Evolutionary conservation across 1,140 invertebrate genomes (phyloP), one percentile per base, ranked within the genome.

Genomic region (Ostrea edulis): DNA sequence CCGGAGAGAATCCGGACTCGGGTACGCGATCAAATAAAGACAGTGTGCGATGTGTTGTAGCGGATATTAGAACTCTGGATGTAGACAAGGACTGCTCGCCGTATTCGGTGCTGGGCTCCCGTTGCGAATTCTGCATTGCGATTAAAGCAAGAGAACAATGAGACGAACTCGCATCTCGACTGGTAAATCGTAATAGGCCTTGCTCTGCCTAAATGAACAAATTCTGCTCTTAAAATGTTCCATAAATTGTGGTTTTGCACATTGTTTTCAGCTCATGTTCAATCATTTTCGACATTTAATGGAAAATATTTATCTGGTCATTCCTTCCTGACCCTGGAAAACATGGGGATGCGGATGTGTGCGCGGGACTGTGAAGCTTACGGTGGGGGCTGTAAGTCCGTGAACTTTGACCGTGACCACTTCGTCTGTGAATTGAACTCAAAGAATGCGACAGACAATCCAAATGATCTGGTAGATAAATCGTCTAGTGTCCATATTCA

Each of bases 291-390:
- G 12, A 35, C 25, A 29, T 17, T 77, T 29, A 5, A 77, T 44
- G 68, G 68, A 25, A 22, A 77, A 25, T 35, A 77, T 77, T 35
- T 77, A 25, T 12, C 25, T 29, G 68, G 68, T 14, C 29, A 29
- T 35, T 29, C 68, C 12, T 77, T 77, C 25, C 5, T 35, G 68
- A 35, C 25, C 14, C 68, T 77, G 25, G 68, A 77, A 1, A 77
- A 77, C 25, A 77, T 77, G 25, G 68, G 68, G 11, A 77, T 29
- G 29, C 25, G 35, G 68, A 35, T 77, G 68, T 77, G 68, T 77
- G 68, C 29, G 14, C 25, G 25, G 68, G 8, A 35, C 14, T 77
- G 68, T 77, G 25, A 77, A 77, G 25, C 68, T 35, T 77, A 77
- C 29, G 11, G 12, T 14, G 68, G 68, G 25, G 25, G 68, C 12